phyloP scores from a whole-genome alignment of 92 coral and sea anemone genomes.

The Epizoanthus rinbou region DNA sequence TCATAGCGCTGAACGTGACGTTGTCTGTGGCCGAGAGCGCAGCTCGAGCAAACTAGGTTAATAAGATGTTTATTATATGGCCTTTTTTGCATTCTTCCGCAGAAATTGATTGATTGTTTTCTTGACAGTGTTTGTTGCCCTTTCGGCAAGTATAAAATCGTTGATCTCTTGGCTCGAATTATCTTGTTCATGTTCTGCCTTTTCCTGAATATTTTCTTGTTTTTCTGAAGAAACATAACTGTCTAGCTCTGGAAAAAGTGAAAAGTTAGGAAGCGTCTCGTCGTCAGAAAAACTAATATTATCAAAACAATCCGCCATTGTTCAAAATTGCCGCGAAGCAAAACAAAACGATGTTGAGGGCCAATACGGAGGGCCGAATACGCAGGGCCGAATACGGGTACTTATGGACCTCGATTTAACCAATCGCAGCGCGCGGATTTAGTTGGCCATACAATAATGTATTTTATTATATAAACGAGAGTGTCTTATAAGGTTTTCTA shows the following conservation, averaged over 20 bases:
- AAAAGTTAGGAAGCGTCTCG: constrained; percentile 39
- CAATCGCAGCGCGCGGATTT: constrained; percentile 4
- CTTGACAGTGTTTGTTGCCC: constrained; percentile 44
- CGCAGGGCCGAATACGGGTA: constrained; percentile 27
- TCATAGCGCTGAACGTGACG: constrained; percentile 27
- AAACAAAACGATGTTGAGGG: background rate
- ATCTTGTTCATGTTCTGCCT: constrained; percentile 29
- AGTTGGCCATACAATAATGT: constrained; percentile 5
- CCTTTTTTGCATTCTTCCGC: constrained; percentile 16
- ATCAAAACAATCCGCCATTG: too few relatives aligned
- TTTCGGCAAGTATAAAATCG: constrained; percentile 34
- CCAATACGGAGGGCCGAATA: constrained; percentile 26
- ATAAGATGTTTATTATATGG: constrained; percentile 13
- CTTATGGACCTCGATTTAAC: constrained; percentile 31
- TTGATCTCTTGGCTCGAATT: constrained; percentile 41
- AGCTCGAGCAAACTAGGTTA: constrained; percentile 21
- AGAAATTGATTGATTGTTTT: constrained; percentile 28
- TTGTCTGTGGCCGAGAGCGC: constrained; percentile 21
- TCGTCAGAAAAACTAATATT: constrained; percentile 39
- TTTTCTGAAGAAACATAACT: constrained; percentile 32
- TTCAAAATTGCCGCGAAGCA: constrained; percentile 22
- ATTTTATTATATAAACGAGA: too few relatives aligned
- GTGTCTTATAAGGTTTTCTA: too few relatives aligned
- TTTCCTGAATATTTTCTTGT: constrained; percentile 44
- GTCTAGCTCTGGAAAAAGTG: constrained; percentile 42